Base-by-base conservation (phyloP, 2,888 invertebrate species). In the Lagria hirta region DNA sequence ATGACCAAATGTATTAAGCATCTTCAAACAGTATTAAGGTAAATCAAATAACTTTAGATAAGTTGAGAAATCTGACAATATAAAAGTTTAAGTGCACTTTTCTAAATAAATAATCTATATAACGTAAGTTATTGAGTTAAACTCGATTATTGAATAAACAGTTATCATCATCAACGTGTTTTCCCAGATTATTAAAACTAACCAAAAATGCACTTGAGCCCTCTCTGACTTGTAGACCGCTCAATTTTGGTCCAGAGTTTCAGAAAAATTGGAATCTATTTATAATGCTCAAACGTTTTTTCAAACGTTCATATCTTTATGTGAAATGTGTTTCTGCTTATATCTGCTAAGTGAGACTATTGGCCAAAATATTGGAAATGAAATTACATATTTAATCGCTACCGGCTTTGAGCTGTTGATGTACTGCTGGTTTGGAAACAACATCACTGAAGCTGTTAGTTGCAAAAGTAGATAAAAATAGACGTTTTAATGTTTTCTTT, bases 251-350 rank as follows among this genome's bases (percentile, higher is more conserved):
- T 45, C 24, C 14, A 54, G 51, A 22, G 46, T 58, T 38, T 47
- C 47, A 17, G 36, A 43, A 32, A 48, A 48, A 13, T 14, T 58
- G 20, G 58, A 58, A 42, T 34, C 43, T 17, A 42, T 55, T n/a
- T 58, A 53, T 33, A 52, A 52, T 5, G 37, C 45, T 7, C 55
- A 55, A 15, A 55, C 53, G 4, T 44, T 55, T 4, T 30, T 49
- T 8, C 58, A 58, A 46, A 51, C 50, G 8, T 35, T 58, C 18
- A 44, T 55, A 4, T 57, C 58, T 5, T 34, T 57, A 10, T 43
- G 42, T 13, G 53, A 54, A 26, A 50, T 58, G 26, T 58, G 58
- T 30, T 54, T 52, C 26, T 51, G 48, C 21, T 34, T 58, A 20
- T 58, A 52, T 40, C 40, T 58, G n/a, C 17, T 58, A 20, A 52